A percentile compares a stretch with the other conserved stretches of the same genome.
These are phyloP conservation scores for Sepioteuthis lessoniana DNA, from an alignment of 2,888 invertebrate species.

Conservation along the genomic window DNA sequence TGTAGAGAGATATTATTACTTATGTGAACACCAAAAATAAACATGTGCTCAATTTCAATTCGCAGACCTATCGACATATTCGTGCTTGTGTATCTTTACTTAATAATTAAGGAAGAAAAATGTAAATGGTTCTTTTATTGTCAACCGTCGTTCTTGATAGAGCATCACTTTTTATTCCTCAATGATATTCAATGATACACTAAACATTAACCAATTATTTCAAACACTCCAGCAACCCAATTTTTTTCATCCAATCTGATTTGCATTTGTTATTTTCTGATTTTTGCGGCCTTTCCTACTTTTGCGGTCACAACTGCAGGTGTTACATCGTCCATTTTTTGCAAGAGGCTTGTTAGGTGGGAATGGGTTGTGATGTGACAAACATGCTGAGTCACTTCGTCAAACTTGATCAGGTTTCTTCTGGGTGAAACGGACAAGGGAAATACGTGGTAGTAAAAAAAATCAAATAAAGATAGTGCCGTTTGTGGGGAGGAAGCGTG, in stretches of 20 bases:
- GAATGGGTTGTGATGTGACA: neutral
- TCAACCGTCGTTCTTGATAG: neutral
- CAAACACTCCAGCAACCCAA: too few species aligned
- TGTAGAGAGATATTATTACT: too few species aligned
- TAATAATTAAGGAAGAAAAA: too few species aligned
- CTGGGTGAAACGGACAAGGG: neutral
- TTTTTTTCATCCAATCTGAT: neutral
- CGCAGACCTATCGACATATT: too few species aligned
- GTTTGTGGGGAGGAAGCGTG: neutral
- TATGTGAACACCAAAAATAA: too few species aligned
- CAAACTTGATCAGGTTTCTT: neutral
- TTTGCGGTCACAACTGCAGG: neutral
- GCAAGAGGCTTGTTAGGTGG: neutral
- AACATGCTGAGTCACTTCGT: slow-evolving; percentile 1
- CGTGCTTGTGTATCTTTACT: too few species aligned
- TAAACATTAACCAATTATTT: too few species aligned
- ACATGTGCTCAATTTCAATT: too few species aligned
- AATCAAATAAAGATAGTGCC: neutral
- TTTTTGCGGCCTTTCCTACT: accelerated
- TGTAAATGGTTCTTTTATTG: neutral
- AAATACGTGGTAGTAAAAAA: neutral
- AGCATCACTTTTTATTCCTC: too few species aligned
- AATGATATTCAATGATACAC: too few species aligned
- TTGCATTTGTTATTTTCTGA: neutral
- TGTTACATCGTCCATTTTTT: neutral